These are phyloP conservation scores for Baronia brevicornis DNA, from an alignment of 2,888 invertebrate genomes.

Conservation along the genomic window DNA sequence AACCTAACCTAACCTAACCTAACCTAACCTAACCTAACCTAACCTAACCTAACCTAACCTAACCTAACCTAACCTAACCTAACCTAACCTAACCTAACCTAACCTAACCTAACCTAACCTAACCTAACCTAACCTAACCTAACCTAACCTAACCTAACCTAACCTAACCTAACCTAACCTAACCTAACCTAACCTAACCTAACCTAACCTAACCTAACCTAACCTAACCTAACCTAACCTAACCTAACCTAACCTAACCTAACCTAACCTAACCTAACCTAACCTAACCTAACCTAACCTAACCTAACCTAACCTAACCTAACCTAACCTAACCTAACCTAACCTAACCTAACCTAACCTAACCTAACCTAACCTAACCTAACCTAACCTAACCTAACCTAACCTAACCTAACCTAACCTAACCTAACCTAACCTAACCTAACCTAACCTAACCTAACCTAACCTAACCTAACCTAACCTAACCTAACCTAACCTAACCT, in stretches of 20 bases:
- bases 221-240: slow-evolving; percentile 7
- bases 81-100: slow-evolving; percentile 7
- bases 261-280: slow-evolving; percentile 8
- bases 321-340: slow-evolving; percentile 8
- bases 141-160: slow-evolving; percentile 7
- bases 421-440: slow-evolving; percentile 10
- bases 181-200: slow-evolving; percentile 8
- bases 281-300: slow-evolving; percentile 7
- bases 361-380: slow-evolving; percentile 8
- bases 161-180: slow-evolving; percentile 8
- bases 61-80: slow-evolving; percentile 7
- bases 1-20: slow-evolving; percentile 6
- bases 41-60: slow-evolving; percentile 6
- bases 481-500: slow-evolving; percentile 3
- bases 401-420: slow-evolving; percentile 9
- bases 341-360: slow-evolving; percentile 8
- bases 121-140: slow-evolving; percentile 7
- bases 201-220: slow-evolving; percentile 8
- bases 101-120: slow-evolving; percentile 7
- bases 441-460: slow-evolving; percentile 12
- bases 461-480: slow-evolving; percentile 8
- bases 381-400: slow-evolving; percentile 6
- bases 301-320: slow-evolving; percentile 8
- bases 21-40: slow-evolving; percentile 7
- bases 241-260: slow-evolving; percentile 7